A percentile compares a stretch with the other conserved stretches of the same genome.
phyloP scores from a whole-genome alignment of 2,888 invertebrate species.

The Diabrotica balteata region DNA sequence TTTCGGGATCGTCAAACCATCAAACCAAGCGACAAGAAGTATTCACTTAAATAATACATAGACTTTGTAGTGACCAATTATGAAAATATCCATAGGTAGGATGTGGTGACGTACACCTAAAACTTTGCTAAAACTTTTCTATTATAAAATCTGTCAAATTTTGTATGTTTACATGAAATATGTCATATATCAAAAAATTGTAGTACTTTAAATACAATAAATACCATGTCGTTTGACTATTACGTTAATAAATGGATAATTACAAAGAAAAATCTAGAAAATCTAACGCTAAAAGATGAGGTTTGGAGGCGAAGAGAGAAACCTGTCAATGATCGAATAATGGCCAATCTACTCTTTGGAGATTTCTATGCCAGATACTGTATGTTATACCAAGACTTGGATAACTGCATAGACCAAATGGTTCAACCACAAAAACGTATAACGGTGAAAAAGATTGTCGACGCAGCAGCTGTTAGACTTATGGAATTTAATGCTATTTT shows the following conservation, averaged over 20 bases:
- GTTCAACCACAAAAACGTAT: conserved; percentile 68
- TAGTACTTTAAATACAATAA: too few relatives aligned
- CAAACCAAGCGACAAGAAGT: too few relatives aligned
- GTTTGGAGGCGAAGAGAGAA: conserved; percentile 45
- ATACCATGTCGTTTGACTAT: conserved; percentile 60
- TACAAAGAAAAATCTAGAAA: conserved; percentile 57
- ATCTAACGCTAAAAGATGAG: conserved; percentile 57
- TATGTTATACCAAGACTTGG: conserved; percentile 65
- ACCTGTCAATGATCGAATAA: conserved; percentile 59
- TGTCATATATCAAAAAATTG: too few relatives aligned
- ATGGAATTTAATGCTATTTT: conserved; percentile 67
- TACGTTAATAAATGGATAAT: conserved; percentile 63
- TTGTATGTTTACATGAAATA: too few relatives aligned
- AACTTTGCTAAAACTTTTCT: too few relatives aligned
- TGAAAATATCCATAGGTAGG: too few relatives aligned
- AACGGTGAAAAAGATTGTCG: conserved; percentile 66
- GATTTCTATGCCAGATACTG: conserved; percentile 65
- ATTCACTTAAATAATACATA: too few relatives aligned
- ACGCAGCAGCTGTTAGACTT: conserved; percentile 65
- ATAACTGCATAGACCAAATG: conserved; percentile 69
- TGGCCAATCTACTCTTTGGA: conserved; percentile 63
- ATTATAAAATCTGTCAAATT: too few relatives aligned
- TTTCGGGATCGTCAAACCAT: too few relatives aligned
- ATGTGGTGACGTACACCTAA: too few relatives aligned
- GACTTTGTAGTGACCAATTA: too few relatives aligned